These are phyloP conservation scores for Phocoena phocoena DNA, from an alignment of 2,113 vertebrate species.

Conservation along the genomic window DNA sequence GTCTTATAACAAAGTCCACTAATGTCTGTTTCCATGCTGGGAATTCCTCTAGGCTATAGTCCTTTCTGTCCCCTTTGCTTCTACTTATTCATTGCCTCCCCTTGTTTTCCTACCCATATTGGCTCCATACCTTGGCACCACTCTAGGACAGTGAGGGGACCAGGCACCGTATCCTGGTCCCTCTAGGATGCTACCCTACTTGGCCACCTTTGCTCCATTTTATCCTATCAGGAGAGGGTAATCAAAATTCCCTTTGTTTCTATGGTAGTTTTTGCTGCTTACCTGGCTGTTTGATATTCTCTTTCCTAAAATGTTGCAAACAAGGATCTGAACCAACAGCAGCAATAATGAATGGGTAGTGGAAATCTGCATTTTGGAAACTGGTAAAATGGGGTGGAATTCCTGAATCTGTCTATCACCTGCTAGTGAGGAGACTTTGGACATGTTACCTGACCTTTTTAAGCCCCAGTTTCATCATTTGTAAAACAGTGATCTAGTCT, in stretches of 20 bases:
- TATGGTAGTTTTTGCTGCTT: background rate
- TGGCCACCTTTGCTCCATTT: background rate
- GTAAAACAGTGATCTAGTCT: background rate
- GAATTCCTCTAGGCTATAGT: background rate
- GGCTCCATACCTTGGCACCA: background rate
- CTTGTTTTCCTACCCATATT: background rate
- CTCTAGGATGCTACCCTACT: background rate
- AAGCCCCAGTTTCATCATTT: constrained; percentile 28
- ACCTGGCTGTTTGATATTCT: background rate
- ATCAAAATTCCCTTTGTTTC: background rate
- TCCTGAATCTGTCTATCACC: background rate
- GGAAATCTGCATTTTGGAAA: constrained; percentile 35
- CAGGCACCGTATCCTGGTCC: background rate
- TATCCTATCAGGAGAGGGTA: background rate
- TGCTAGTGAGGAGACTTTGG: background rate
- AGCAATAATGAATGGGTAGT: background rate
- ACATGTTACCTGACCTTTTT: background rate
- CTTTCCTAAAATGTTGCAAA: constrained; percentile 20
- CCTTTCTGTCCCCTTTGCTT: background rate
- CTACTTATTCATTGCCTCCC: background rate
- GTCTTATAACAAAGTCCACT: background rate
- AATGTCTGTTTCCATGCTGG: background rate
- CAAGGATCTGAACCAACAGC: background rate
- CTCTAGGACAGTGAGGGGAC: background rate
- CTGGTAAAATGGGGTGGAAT: background rate